Percentiles rank a stretch among this genome's conserved stretches.
Evolutionary conservation across 2,888 invertebrate genomes (phyloP).

Genomic region (Junonia oenone): DNA sequence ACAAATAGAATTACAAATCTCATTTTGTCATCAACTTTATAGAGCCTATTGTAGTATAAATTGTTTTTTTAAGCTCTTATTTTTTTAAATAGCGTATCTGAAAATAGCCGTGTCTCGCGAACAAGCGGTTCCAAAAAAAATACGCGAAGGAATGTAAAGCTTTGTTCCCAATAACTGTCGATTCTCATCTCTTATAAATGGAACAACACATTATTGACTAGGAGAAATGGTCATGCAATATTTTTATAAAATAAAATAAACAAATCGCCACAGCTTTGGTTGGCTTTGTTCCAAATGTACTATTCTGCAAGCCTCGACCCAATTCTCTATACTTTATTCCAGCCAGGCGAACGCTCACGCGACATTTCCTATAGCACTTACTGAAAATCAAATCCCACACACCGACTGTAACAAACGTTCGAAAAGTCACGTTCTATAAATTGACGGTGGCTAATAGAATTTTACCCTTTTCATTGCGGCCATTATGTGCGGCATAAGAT

Average conservation of each 20-base stretch:
- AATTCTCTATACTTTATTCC: slow-evolving; percentile 67
- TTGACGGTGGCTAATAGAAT: slow-evolving; percentile 38
- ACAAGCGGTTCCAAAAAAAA: slow-evolving; percentile 26
- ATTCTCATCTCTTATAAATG: slow-evolving; percentile 29
- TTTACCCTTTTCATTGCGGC: slow-evolving; percentile 30
- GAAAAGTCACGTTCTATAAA: slow-evolving; percentile 36
- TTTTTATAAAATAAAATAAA: slow-evolving; percentile 58
- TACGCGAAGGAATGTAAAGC: slow-evolving; percentile 21
- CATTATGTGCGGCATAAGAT: slow-evolving; percentile 14
- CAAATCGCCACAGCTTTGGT: slow-evolving; percentile 50
- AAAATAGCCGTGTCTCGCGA: slow-evolving; percentile 8
- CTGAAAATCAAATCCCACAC: slow-evolving; percentile 50
- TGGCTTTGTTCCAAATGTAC: slow-evolving; percentile 67
- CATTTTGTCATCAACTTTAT: too few species aligned
- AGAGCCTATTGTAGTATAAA: too few species aligned
- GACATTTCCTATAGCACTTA: slow-evolving; percentile 66
- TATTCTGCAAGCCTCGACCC: slow-evolving; percentile 55
- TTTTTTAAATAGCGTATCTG: neutral
- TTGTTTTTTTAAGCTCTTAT: too few species aligned
- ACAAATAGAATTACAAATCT: too few species aligned
- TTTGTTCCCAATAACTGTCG: slow-evolving; percentile 23
- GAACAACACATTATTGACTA: slow-evolving; percentile 39
- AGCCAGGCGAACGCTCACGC: slow-evolving; percentile 47
- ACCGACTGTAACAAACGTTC: slow-evolving; percentile 36
- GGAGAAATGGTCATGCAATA: slow-evolving; percentile 47